phyloP scores from a whole-genome alignment of 2,888 invertebrate genomes.

The Lasius platythorax region DNA sequence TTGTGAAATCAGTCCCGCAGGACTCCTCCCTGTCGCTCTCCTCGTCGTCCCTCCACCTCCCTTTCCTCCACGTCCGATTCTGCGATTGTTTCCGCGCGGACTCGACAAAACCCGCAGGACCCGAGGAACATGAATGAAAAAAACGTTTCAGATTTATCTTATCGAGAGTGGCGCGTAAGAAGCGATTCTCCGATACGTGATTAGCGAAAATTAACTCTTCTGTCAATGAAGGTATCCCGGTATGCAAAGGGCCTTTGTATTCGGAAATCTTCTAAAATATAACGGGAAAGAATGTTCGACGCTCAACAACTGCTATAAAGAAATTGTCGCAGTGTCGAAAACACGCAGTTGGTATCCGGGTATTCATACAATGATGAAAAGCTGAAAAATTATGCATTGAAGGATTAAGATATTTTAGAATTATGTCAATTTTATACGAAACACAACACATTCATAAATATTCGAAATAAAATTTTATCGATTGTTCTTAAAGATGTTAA shows the following conservation, averaged over 20 bases:
- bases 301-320: no score
- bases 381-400: no score
- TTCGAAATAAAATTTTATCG: neutral
- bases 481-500: neutral
- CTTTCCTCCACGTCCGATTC: constrained; percentile 40
- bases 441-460: neutral
- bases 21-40: constrained; percentile 73
- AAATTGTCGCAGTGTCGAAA: no score
- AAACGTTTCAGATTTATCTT: constrained; percentile 35
- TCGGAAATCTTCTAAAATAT: no score
- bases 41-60: constrained; percentile 41
- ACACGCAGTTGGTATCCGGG: no score
- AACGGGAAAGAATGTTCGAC: no score
- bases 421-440: neutral
- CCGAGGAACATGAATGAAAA: constrained; percentile 42
- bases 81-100: constrained; percentile 43
- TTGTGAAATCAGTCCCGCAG: constrained; percentile 84
- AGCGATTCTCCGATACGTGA: constrained; percentile 10
- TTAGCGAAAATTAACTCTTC: neutral
- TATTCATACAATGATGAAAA: no score
- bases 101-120: constrained; percentile 49
- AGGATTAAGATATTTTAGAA: neutral
- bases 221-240: no score
- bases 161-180: constrained; percentile 8
- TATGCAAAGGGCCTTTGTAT: no score